These are phyloP conservation scores for Cephus pulcher DNA, from an alignment of 2,888 invertebrate genomes.

Conservation along the genomic window DNA sequence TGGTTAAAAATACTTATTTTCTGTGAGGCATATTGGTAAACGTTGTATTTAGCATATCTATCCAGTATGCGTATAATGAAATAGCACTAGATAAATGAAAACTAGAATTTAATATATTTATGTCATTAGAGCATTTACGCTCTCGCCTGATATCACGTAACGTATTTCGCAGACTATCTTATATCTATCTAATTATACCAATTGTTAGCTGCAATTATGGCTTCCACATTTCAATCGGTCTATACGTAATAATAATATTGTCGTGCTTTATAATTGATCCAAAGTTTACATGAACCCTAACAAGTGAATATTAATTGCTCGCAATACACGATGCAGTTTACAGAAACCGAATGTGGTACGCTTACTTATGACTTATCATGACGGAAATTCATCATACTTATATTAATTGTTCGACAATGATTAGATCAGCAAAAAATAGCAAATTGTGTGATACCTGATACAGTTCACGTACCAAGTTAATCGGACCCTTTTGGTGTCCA, in stretches of 20 bases:
- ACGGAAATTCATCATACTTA: not conserved
- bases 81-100: not conserved
- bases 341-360: not conserved
- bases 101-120: not conserved
- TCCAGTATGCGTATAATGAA: not conserved
- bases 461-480: not conserved
- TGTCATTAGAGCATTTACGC: not conserved
- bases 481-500: not conserved
- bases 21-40: not conserved
- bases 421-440: not conserved
- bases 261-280: not conserved
- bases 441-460: not conserved
- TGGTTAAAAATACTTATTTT: not conserved
- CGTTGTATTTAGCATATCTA: not conserved
- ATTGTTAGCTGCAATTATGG: not conserved
- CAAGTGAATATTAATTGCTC: not conserved
- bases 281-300: not conserved
- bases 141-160: not conserved
- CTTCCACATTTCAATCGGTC: not conserved
- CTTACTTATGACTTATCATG: not conserved
- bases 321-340: not conserved
- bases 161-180: not conserved
- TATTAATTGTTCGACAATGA: not conserved
- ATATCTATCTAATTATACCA: not conserved
- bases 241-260: not conserved